Percentiles rank a stretch among this genome's conserved stretches.
Conservation (phyloP, 2,113 vertebrate species). For the Todiramphus chloris region DNA sequence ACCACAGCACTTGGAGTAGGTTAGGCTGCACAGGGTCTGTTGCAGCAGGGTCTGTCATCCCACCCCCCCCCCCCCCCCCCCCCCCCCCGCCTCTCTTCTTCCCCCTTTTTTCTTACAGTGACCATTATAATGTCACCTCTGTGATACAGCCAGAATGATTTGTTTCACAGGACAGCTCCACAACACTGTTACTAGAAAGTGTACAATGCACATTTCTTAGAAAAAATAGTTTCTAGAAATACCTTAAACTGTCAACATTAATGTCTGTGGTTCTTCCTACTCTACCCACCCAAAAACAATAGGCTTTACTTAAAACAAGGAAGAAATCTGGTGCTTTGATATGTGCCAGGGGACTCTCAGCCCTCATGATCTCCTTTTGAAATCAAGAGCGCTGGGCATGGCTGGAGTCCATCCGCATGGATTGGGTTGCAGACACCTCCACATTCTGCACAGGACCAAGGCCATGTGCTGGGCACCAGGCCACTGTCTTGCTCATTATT, state of each 20-base stretch:
- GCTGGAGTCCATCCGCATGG: fast-evolving
- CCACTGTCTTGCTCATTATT: neutral
- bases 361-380: neutral
- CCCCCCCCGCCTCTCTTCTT: neutral
- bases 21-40: neutral
- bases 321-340: neutral
- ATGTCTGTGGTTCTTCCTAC: neutral
- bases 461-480: fast-evolving
- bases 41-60: no score
- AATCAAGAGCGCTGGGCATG: fast-evolving
- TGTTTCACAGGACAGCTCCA: fast-evolving
- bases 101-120: neutral
- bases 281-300: neutral
- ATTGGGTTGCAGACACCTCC: fast-evolving
- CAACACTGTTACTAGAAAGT: neutral
- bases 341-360: fast-evolving
- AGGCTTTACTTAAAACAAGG: neutral
- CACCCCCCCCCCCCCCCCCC: neutral
- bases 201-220: neutral
- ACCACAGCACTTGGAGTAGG: fast-evolving
- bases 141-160: neutral
- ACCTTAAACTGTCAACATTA: neutral
- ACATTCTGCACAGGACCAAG: fast-evolving
- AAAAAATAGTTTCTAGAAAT: neutral
- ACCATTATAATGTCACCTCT: neutral